Percentiles rank a stretch among this genome's conserved stretches.
Conservation (phyloP, 2,797 vertebrate species). For the Cirrhinus molitorella region DNA sequence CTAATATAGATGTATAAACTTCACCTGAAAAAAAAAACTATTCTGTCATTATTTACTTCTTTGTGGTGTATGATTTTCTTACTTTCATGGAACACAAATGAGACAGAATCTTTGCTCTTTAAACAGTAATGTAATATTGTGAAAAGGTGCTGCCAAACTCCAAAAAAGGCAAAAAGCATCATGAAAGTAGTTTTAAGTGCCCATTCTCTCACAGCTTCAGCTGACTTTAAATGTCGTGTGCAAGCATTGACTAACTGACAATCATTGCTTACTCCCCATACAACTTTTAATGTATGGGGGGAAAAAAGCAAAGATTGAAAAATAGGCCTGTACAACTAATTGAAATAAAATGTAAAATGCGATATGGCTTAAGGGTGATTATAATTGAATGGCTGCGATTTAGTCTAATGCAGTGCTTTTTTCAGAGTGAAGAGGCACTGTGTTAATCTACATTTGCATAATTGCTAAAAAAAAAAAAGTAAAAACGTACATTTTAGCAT, state of each 20-base stretch:
- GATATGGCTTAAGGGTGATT: too few species aligned
- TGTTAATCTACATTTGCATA: neutral
- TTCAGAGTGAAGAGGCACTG: neutral
- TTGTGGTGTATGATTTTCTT: neutral
- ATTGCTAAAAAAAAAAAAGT: neutral
- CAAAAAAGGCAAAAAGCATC: neutral
- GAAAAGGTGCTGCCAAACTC: neutral
- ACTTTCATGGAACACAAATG: neutral
- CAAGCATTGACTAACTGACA: neutral
- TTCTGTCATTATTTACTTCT: neutral
- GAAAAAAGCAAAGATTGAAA: too few species aligned
- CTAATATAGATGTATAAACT: neutral
- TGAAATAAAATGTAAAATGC: too few species aligned
- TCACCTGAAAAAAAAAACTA: neutral
- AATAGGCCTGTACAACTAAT: too few species aligned
- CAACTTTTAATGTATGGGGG: too few species aligned
- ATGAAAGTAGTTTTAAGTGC: neutral
- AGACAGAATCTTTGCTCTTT: neutral
- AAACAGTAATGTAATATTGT: neutral
- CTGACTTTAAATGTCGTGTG: neutral
- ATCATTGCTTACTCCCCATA: too few species aligned
- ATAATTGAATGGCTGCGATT: too few species aligned
- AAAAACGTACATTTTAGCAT: too few species aligned
- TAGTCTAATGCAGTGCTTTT: neutral
- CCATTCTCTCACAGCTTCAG: neutral